Evolutionary conservation across 2,113 vertebrate species (phyloP).

Genomic region (Coturnix japonica): DNA sequence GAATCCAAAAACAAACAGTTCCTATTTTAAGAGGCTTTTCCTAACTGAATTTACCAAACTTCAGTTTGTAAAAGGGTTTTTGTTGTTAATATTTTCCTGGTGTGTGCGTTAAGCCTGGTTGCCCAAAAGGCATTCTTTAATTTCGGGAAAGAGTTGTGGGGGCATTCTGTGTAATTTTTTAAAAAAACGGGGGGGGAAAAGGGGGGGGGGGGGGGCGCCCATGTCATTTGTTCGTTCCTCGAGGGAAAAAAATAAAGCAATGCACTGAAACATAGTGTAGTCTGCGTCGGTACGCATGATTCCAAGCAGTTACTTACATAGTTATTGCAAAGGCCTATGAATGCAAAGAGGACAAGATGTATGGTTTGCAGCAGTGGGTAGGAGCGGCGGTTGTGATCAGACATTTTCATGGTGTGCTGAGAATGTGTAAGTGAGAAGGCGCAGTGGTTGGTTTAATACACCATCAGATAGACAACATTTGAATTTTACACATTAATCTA

Average conservation of each 20-base stretch:
- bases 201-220: too few species aligned
- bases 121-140: background rate
- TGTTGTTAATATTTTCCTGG: background rate
- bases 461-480: slow-evolving; percentile 16
- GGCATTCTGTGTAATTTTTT: too few species aligned
- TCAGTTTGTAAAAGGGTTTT: background rate
- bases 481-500: slow-evolving; percentile 26
- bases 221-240: background rate
- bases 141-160: too few species aligned
- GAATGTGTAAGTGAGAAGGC: background rate
- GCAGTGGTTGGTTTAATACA: slow-evolving; percentile 35
- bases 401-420: slow-evolving; percentile 14
- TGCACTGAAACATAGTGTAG: background rate
- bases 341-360: background rate
- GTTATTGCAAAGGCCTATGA: background rate
- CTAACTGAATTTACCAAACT: background rate
- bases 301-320: background rate
- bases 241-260: background rate
- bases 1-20: background rate
- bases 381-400: too few species aligned
- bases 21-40: background rate
- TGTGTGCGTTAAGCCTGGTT: background rate
- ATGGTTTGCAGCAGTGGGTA: too few species aligned
- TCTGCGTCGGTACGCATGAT: too few species aligned
- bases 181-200: too few species aligned